phyloP scores from a whole-genome alignment of 2,888 invertebrate genomes.

The Diloba caeruleocephala region DNA sequence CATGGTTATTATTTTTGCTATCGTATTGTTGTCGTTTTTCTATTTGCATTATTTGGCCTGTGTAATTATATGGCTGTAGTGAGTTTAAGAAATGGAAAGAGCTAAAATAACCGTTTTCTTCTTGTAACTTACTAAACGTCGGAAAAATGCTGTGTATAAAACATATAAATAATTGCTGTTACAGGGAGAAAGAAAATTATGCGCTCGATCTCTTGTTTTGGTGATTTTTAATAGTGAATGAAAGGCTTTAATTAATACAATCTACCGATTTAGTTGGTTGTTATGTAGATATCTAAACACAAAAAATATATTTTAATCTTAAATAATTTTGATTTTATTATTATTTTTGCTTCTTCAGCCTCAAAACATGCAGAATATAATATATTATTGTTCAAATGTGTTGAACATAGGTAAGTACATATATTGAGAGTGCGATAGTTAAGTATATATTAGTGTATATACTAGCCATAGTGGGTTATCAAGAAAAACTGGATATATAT shows the following conservation, averaged over 20 bases:
- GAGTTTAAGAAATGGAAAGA: neutral
- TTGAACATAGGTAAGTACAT: no score
- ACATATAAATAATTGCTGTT: no score
- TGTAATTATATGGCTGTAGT: constrained; percentile 8
- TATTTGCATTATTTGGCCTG: constrained; percentile 7
- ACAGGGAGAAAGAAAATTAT: constrained; percentile 3
- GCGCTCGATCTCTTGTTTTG: constrained; percentile 5
- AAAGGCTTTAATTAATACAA: constrained; percentile 2
- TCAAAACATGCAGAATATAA: no score
- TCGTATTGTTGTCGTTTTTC: constrained; percentile 19
- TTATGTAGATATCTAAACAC: constrained; percentile 28
- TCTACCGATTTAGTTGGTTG: constrained; percentile 10
- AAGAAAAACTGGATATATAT: no score
- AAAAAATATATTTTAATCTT: constrained; percentile 12
- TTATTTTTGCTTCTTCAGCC: no score
- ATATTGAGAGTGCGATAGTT: no score
- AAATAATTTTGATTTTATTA: neutral
- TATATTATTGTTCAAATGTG: no score
- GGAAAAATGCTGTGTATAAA: no score
- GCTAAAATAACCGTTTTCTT: constrained; percentile 25
- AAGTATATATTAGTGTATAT: no score
- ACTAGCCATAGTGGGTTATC: no score
- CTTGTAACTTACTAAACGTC: constrained; percentile 4
- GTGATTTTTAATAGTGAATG: neutral
- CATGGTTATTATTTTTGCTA: constrained; percentile 42